Conservation (phyloP, 2,113 vertebrate species). For the Saguinus midas region DNA sequence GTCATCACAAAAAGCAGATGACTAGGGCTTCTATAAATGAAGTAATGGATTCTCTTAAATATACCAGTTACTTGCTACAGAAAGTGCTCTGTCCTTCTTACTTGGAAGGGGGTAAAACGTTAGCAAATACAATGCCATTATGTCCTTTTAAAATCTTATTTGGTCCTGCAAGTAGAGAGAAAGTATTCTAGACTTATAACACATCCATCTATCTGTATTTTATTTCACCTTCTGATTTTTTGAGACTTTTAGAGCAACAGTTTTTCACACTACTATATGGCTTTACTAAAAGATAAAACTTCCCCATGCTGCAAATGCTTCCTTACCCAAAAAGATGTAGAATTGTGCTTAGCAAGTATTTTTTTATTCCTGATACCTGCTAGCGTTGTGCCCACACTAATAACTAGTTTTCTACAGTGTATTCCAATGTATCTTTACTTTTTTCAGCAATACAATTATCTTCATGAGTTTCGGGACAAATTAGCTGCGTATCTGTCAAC, state of each 20-base stretch:
- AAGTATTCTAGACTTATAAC: slow-evolving; percentile 10
- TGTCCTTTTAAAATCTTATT: neutral
- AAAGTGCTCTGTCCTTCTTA: neutral
- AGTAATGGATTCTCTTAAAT: neutral
- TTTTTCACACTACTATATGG: neutral
- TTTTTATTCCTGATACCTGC: neutral
- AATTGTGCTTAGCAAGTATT: neutral
- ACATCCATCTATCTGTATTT: neutral
- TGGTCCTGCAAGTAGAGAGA: neutral
- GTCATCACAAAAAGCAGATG: slow-evolving; percentile 3
- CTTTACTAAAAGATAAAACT: neutral
- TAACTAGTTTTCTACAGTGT: slow-evolving; percentile 1
- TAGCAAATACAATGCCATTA: neutral
- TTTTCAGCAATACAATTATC: slow-evolving; percentile 94
- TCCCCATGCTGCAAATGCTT: neutral
- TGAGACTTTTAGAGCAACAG: slow-evolving; percentile 2
- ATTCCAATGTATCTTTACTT: slow-evolving; percentile 52
- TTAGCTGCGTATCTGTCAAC: slow-evolving; percentile 83
- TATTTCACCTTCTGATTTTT: neutral
- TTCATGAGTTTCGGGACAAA: slow-evolving; percentile 92
- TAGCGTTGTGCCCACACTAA: neutral
- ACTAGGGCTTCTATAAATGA: neutral
- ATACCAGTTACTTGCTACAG: neutral
- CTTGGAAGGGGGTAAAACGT: neutral
- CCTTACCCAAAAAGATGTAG: neutral